Percentiles rank a stretch among this genome's conserved stretches.
phyloP scores from a whole-genome alignment of 2,888 invertebrate genomes.

The Acleris holmiana region DNA sequence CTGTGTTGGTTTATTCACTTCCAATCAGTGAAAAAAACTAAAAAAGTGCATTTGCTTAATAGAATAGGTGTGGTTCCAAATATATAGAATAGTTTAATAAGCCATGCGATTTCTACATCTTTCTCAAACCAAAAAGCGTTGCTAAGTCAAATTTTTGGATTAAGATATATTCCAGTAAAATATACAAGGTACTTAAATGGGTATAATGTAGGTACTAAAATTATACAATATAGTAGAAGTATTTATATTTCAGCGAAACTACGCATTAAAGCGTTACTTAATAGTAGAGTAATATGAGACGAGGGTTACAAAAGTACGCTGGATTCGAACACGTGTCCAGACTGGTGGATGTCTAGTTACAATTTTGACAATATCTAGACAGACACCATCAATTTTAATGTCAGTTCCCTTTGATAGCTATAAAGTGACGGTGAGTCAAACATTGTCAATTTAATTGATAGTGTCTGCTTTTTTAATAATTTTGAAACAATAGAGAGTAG shows the following conservation, averaged over 20 bases:
- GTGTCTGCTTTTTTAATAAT: background rate
- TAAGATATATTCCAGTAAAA: conserved; percentile 76
- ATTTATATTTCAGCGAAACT: conserved; percentile 77
- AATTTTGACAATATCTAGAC: conserved; percentile 40
- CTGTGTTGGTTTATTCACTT: conserved; percentile 60
- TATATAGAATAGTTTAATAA: conserved; percentile 60
- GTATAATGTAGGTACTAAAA: conserved; percentile 81
- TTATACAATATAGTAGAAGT: conserved; percentile 78
- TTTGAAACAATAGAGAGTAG: conserved; percentile 1
- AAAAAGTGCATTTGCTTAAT: conserved; percentile 42
- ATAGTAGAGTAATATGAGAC: conserved; percentile 74
- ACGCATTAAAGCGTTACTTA: conserved; percentile 81
- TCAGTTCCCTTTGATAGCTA: conserved; percentile 1
- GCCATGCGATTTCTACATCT: conserved; percentile 71
- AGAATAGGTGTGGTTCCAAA: conserved; percentile 45
- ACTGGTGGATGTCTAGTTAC: conserved; percentile 64
- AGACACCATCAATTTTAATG: conserved; percentile 10
- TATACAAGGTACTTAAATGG: conserved; percentile 76
- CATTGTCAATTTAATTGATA: conserved; percentile 6
- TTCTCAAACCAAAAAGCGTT: conserved; percentile 63
- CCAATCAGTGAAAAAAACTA: conserved; percentile 42
- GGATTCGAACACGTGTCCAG: conserved; percentile 72
- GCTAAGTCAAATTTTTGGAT: conserved; percentile 70
- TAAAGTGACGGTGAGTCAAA: too few species aligned
- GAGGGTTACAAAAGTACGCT: conserved; percentile 70